These are phyloP conservation scores for Archilochus colubris DNA, from an alignment of 2,113 vertebrate genomes.

Conservation along the genomic window DNA sequence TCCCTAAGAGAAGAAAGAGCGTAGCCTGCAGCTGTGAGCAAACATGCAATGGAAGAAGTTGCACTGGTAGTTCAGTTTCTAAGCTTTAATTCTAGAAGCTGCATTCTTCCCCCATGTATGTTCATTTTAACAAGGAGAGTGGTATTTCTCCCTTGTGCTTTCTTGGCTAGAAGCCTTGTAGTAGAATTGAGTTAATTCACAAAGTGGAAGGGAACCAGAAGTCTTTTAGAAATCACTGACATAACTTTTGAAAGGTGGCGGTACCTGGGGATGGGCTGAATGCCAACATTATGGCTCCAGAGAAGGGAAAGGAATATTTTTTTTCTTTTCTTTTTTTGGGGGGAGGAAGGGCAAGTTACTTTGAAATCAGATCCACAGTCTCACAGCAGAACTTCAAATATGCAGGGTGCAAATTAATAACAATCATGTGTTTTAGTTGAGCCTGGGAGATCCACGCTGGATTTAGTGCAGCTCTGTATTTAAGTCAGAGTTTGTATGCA, in stretches of 20 bases:
- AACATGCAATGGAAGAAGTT: neutral
- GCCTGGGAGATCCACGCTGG: neutral
- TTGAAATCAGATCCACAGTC: neutral
- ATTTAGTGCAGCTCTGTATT: neutral
- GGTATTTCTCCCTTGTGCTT: neutral
- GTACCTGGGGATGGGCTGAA: neutral
- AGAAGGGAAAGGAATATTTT: neutral
- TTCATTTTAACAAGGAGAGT: neutral
- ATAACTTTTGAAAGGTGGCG: neutral
- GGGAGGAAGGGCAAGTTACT: neutral
- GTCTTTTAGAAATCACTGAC: neutral
- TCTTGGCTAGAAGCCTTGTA: neutral
- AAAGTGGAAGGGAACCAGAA: neutral
- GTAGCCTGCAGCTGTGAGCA: neutral
- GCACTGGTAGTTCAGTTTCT: neutral
- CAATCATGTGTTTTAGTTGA: neutral
- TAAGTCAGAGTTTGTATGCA: neutral
- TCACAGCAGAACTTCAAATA: neutral
- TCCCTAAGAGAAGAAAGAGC: neutral
- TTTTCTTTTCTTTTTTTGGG: neutral
- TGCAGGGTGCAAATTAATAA: neutral
- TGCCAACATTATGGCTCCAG: neutral
- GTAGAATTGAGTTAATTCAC: neutral
- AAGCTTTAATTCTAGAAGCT: neutral
- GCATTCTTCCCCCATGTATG: neutral